Conservation (phyloP, 2,888 invertebrate genomes). For the Gortyna flavago region DNA sequence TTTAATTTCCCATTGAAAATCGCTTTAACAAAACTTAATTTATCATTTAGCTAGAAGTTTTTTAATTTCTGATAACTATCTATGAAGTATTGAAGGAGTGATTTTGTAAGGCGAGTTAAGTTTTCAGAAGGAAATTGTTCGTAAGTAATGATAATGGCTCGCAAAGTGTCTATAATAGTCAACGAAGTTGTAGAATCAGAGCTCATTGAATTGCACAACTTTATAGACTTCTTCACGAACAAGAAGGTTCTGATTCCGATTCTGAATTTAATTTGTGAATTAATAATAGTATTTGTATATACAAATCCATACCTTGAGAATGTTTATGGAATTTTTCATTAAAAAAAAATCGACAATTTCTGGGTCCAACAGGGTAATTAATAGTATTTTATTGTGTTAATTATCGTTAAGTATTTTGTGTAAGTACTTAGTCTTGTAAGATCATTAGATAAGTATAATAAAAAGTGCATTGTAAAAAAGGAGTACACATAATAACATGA, state of each 20-base stretch:
- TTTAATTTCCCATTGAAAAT: constrained; percentile 6
- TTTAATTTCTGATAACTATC: not conserved
- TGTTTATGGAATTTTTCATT: not conserved
- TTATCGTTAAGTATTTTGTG: constrained; percentile 51
- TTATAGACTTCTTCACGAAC: constrained; percentile 18
- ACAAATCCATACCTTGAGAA: not conserved
- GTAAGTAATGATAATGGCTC: constrained; percentile 39
- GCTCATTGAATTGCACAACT: constrained; percentile 18
- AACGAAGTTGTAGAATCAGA: constrained; percentile 22
- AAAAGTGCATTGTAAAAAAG: constrained; percentile 47
- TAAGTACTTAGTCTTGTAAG: constrained; percentile 62
- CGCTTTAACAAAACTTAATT: not conserved
- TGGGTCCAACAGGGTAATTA: not conserved
- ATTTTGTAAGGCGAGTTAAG: constrained; percentile 19
- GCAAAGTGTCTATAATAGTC: constrained; percentile 14
- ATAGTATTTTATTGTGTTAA: not conserved
- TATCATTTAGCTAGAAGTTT: not conserved
- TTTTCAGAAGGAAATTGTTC: constrained; percentile 37
- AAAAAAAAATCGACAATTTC: not conserved
- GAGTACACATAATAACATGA: constrained; percentile 37
- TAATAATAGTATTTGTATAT: not conserved
- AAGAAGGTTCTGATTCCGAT: not conserved
- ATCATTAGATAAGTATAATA: constrained; percentile 37
- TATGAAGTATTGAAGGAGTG: constrained; percentile 1
- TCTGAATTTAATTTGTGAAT: not conserved